Evolutionary conservation across 2,888 invertebrate genomes (phyloP).

Genomic region (Heliconius cydno): DNA sequence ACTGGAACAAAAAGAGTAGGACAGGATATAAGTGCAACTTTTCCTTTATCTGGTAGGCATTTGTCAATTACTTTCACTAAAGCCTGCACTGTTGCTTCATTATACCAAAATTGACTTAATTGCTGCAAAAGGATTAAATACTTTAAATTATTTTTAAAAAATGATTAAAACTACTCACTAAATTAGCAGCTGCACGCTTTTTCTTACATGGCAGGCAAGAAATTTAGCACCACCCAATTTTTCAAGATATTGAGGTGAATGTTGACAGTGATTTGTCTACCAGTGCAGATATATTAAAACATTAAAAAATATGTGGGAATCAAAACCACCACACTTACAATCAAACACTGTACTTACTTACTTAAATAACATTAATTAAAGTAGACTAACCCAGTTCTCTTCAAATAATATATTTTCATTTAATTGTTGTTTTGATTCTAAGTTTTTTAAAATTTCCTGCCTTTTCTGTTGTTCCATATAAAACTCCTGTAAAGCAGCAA

Average conservation of each 20-base stretch:
- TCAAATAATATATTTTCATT: slow-evolving; percentile 84
- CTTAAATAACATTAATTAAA: not conserved
- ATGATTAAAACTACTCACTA: too few species aligned
- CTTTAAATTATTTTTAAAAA: not conserved
- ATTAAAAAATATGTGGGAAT: not conserved
- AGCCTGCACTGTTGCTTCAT: slow-evolving; percentile 88
- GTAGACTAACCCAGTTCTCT: slow-evolving; percentile 89
- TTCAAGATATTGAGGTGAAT: too few species aligned
- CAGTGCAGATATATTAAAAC: not conserved
- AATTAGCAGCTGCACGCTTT: too few species aligned
- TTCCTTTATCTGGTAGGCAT: slow-evolving; percentile 80
- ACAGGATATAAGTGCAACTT: slow-evolving; percentile 93
- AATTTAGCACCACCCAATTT: too few species aligned
- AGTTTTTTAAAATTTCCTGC: slow-evolving; percentile 80
- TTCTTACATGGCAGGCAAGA: too few species aligned
- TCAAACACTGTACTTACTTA: not conserved
- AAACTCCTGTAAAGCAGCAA: slow-evolving; percentile 90
- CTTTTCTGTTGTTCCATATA: slow-evolving; percentile 87
- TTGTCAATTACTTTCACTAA: slow-evolving; percentile 87
- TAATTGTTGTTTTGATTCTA: slow-evolving; percentile 73
- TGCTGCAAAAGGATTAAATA: slow-evolving; percentile 84
- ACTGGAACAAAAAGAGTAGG: slow-evolving; percentile 91
- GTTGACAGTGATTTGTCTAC: not conserved
- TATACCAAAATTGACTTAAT: slow-evolving; percentile 99
- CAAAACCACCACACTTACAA: not conserved